Conservation (phyloP, 2,113 vertebrate species). For the Coracopsis vasa region DNA sequence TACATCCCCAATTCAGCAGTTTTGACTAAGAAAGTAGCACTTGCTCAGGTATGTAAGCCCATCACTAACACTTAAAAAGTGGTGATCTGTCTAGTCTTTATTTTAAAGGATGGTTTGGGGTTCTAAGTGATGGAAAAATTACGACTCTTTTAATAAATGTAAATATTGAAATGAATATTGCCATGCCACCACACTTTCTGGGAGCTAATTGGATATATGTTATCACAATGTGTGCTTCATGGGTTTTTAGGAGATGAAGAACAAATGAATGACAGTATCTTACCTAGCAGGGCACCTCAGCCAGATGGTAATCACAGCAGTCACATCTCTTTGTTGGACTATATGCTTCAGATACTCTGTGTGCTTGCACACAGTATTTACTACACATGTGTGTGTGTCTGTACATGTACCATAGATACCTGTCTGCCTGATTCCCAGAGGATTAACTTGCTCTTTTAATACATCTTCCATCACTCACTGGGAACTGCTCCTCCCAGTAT, state of each 20-base stretch:
- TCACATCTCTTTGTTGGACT: background rate
- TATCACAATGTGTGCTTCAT: background rate
- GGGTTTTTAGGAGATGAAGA: background rate
- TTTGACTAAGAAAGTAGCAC: background rate
- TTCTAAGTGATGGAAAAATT: background rate
- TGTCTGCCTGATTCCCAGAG: background rate
- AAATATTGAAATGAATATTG: background rate
- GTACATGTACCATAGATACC: background rate
- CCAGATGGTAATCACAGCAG: background rate
- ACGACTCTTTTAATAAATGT: accelerated
- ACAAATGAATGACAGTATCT: accelerated
- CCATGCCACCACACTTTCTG: accelerated
- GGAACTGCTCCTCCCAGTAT: no score
- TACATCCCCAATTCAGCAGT: background rate
- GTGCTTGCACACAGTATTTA: background rate
- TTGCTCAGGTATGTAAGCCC: background rate
- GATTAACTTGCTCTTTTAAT: background rate
- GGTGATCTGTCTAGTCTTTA: background rate
- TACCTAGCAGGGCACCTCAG: background rate
- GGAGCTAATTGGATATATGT: background rate
- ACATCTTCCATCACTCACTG: background rate
- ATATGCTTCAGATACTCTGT: accelerated
- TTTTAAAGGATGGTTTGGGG: background rate
- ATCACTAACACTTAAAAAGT: background rate
- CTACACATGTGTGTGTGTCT: accelerated